phyloP scores from a whole-genome alignment of 2,888 invertebrate genomes.

The Sepiola atlantica region DNA sequence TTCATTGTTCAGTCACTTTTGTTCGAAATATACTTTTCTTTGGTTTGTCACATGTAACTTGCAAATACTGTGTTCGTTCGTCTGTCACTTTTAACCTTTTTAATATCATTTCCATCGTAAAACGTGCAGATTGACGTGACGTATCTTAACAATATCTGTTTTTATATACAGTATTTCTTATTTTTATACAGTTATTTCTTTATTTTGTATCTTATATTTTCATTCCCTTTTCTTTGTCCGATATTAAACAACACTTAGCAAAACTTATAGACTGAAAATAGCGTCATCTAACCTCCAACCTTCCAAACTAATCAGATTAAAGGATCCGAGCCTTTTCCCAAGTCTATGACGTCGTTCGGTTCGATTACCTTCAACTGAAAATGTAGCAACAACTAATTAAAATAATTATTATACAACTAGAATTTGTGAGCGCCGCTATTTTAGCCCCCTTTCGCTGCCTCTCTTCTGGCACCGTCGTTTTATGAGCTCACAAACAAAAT shows the following conservation, averaged over 20 bases:
- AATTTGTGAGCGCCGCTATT: neutral
- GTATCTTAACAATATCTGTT: neutral
- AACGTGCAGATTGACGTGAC: too few species aligned
- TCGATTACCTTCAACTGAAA: neutral
- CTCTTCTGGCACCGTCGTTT: neutral
- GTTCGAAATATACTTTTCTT: too few species aligned
- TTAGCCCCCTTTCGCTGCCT: neutral
- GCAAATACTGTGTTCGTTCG: too few species aligned
- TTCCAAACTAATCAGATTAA: neutral
- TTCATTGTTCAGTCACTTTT: too few species aligned
- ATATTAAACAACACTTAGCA: neutral
- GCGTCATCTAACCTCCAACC: neutral
- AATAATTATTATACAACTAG: slow-evolving; percentile 11
- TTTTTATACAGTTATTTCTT: too few species aligned
- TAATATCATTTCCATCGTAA: too few species aligned
- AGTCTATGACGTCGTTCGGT: neutral
- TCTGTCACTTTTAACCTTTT: too few species aligned
- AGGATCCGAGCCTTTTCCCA: neutral
- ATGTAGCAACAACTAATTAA: neutral
- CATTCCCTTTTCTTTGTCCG: neutral
- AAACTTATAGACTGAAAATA: neutral
- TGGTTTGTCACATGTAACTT: too few species aligned
- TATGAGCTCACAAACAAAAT: neutral
- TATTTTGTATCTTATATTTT: too few species aligned
- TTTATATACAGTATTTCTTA: neutral